phyloP scores from a whole-genome alignment of 2,113 vertebrate genomes.

The Cebus imitator region DNA sequence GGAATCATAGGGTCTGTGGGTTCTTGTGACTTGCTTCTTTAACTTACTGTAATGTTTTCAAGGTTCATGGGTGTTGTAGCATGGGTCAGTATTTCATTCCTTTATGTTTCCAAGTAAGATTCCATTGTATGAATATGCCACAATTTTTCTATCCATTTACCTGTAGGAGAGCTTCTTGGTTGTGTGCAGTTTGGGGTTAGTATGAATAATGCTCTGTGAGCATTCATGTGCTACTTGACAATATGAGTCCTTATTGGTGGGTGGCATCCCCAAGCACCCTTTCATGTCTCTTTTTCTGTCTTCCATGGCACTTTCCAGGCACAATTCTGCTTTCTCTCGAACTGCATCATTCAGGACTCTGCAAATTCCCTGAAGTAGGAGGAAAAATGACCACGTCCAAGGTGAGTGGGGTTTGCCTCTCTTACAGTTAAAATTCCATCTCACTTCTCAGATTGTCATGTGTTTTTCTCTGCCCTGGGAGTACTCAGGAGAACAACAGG shows the following conservation, averaged over 20 bases:
- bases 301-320: background rate
- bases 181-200: background rate
- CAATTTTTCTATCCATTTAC: background rate
- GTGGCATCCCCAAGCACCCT: background rate
- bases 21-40: background rate
- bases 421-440: background rate
- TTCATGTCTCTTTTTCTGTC: background rate
- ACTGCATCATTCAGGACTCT: background rate
- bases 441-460: background rate
- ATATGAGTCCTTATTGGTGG: background rate
- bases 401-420: background rate
- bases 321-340: background rate
- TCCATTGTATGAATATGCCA: background rate
- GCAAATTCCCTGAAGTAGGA: background rate
- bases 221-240: background rate
- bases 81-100: background rate
- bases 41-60: background rate
- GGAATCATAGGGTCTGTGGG: background rate
- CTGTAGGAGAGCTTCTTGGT: background rate
- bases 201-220: background rate
- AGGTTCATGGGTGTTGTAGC: background rate
- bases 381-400: background rate
- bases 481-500: background rate
- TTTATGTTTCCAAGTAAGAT: background rate
- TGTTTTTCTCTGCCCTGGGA: background rate